Evolutionary conservation across 2,113 vertebrate genomes (phyloP).

Genomic region (Xenopus borealis): DNA sequence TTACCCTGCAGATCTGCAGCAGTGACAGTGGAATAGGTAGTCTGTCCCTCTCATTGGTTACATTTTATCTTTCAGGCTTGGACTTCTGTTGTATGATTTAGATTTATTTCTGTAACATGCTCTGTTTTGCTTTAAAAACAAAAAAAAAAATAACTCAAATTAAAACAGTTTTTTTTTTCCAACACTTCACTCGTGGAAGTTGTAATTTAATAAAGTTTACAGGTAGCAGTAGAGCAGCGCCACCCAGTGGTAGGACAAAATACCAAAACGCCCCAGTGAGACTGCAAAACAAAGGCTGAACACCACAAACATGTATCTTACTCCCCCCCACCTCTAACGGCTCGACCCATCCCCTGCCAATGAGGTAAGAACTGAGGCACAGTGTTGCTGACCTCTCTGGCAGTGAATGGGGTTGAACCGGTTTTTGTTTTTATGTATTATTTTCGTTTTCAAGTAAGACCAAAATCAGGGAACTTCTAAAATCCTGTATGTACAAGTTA

Average conservation of each 20-base stretch:
- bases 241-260: conserved; percentile 30
- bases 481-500: conserved; percentile 49
- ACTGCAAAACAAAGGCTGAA: conserved; percentile 47
- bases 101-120: not conserved
- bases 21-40: too few relatives aligned
- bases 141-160: conserved; percentile 25
- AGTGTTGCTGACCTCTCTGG: not conserved
- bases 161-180: conserved; percentile 26
- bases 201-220: conserved; percentile 40
- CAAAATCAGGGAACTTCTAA: conserved; percentile 38
- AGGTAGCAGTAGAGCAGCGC: conserved; percentile 37
- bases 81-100: too few relatives aligned
- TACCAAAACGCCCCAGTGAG: conserved; percentile 15
- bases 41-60: too few relatives aligned
- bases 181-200: conserved; percentile 42
- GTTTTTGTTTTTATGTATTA: too few relatives aligned
- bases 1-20: too few relatives aligned
- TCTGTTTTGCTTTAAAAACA: conserved; percentile 20
- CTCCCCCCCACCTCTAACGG: conserved; percentile 35
- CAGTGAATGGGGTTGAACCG: conserved; percentile 13
- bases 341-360: not conserved
- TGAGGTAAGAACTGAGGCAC: not conserved
- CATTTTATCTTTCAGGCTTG: too few relatives aligned
- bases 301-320: conserved; percentile 51
- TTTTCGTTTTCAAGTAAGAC: conserved; percentile 29